Evolutionary conservation across 2,113 vertebrate species (phyloP), one percentile per base, ranked within the genome.

Genomic region (Ictalurus punctatus): DNA sequence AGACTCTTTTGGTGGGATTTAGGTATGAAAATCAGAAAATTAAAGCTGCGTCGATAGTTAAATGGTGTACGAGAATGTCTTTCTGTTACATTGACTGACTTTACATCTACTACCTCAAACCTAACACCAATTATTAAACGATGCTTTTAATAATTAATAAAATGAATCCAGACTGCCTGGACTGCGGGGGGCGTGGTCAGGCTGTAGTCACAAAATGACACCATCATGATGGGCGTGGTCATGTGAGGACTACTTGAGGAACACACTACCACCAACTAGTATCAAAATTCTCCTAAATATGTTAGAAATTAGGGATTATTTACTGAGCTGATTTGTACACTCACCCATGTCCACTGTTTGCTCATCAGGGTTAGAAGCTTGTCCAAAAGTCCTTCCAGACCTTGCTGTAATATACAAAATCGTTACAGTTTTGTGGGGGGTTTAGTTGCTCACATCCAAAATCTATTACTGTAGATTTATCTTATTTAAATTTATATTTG

Each of bases 271-370:
- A 23, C 23, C 37, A 44, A 44, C 8, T 23, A 76, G 21, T 37
- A 40, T 21, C 34, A 19, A 71, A 71, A 37, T 48, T 25, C 23
- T 25, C 23, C 21, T 48, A 14, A 25, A 48, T 25, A 2, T 7
- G 4, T 74, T 48, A 44, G 10, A 76, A 48, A 48, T 54, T 0
- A 54, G 12, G 44, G 79, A 78, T 54, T 13, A 54, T 10, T 79
- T 54, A 79, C 12, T 27, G 23, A 81, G 14, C 59, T 25, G 13
- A 73, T 44, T 16, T 83, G 25, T 25, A 48, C 71, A 67, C 71
- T 86, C 86, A 93, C 93, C 93, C 54, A 76, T 82, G 90, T 89
- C 25, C 40, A 89, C 90, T 6, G 84, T 89, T 19, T 85, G 73
- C 73, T 87, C 80, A 84, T 93, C 92, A 54, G 91, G 92, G 40